Evolutionary conservation across 2,888 invertebrate species (phyloP).

Genomic region (Slavum lentiscoides): DNA sequence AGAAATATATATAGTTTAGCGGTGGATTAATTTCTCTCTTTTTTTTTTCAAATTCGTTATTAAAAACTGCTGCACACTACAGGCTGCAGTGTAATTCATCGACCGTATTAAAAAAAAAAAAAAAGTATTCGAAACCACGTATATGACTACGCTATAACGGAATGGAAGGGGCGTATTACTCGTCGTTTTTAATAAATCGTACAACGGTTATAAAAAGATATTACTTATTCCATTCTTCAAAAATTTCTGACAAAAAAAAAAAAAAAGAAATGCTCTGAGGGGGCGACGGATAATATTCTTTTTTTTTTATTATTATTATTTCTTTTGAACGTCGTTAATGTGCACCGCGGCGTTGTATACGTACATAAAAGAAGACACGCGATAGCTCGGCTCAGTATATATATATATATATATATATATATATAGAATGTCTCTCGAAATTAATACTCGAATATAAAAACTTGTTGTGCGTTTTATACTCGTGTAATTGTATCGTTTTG

Average conservation of each 20-base stretch:
- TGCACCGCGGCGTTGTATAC: background rate
- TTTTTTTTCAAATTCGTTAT: slow-evolving; percentile 4
- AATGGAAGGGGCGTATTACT: background rate
- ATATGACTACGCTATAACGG: background rate
- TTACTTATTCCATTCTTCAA: background rate
- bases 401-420: no score
- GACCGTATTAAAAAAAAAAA: background rate
- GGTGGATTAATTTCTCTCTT: background rate
- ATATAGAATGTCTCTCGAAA: slow-evolving; percentile 30
- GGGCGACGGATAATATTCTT: background rate
- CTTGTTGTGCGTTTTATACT: slow-evolving; percentile 13
- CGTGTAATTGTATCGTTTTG: slow-evolving; percentile 27
- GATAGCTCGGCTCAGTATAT: no score
- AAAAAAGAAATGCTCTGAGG: background rate
- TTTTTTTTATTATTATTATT: slow-evolving; percentile 9
- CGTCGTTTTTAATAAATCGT: slow-evolving; percentile 14
- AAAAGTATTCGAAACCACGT: background rate
- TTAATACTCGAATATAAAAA: slow-evolving; percentile 23
- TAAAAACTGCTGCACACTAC: background rate
- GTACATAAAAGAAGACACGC: slow-evolving; percentile 12
- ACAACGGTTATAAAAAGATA: slow-evolving; percentile 2
- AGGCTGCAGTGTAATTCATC: slow-evolving; percentile 1
- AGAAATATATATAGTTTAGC: background rate
- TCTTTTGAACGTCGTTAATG: slow-evolving; percentile 20
- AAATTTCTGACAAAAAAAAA: slow-evolving; percentile 14